These are phyloP conservation scores for Mythimna lalbum DNA, from an alignment of 2,888 invertebrate species.

Conservation along the genomic window DNA sequence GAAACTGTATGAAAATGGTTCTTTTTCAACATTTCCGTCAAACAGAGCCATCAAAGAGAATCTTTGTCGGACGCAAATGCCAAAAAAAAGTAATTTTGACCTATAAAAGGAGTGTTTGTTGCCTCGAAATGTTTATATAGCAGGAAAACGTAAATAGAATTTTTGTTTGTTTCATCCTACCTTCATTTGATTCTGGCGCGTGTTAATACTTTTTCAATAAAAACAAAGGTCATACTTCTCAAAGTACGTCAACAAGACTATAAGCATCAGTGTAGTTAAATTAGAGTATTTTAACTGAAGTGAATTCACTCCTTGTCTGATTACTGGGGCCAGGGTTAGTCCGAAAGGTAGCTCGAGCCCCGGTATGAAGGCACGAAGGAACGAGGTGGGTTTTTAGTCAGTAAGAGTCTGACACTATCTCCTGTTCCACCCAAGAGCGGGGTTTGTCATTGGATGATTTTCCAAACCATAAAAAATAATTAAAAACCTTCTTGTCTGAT, in stretches of 20 bases:
- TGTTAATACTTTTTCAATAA: neutral
- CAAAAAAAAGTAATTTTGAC: conserved; percentile 63
- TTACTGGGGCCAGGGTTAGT: too few species aligned
- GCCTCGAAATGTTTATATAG: conserved; percentile 44
- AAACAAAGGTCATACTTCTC: neutral
- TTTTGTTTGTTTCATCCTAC: neutral
- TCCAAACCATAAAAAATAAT: too few species aligned
- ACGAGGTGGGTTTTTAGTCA: too few species aligned
- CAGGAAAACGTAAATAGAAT: conserved; percentile 34
- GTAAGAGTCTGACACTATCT: too few species aligned
- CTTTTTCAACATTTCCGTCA: conserved; percentile 49
- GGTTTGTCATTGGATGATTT: too few species aligned
- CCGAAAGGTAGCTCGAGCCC: too few species aligned
- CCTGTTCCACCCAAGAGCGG: too few species aligned
- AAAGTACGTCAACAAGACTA: neutral
- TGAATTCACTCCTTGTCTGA: too few species aligned
- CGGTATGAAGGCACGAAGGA: too few species aligned
- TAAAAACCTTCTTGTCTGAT: too few species aligned
- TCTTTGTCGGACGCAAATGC: conserved; percentile 48
- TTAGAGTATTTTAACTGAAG: neutral
- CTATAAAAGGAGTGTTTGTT: conserved; percentile 48
- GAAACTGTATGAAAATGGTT: conserved; percentile 54
- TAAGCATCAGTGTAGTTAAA: neutral
- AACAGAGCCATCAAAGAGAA: conserved; percentile 57
- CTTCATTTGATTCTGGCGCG: neutral